A percentile compares a stretch with the other conserved stretches of the same genome.
Evolutionary conservation across 2,113 vertebrate genomes (phyloP).

Genomic region (Psittacula cyanocephala): DNA sequence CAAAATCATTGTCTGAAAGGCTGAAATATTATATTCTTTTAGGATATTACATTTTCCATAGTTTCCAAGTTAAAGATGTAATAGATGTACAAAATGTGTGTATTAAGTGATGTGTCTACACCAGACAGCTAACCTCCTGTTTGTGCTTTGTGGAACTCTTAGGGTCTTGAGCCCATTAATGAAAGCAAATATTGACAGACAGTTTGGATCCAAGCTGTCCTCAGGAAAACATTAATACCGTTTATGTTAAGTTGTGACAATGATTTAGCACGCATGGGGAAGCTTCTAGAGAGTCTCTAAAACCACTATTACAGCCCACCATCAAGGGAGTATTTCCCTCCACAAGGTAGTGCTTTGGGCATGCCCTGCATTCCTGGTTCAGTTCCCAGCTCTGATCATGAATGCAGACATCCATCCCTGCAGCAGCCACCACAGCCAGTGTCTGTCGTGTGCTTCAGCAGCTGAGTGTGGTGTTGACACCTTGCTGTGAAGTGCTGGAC

Average conservation of each 20-base stretch:
- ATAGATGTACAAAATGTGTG: background rate
- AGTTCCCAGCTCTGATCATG: background rate
- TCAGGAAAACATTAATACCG: background rate
- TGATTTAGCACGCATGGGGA: background rate
- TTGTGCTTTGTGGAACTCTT: background rate
- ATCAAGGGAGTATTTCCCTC: background rate
- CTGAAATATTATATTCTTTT: background rate
- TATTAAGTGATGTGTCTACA: background rate
- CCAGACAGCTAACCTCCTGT: background rate
- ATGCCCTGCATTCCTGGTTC: background rate
- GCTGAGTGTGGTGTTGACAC: background rate
- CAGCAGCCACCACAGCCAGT: background rate
- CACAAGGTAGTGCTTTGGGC: background rate
- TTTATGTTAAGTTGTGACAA: background rate
- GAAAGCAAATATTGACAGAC: background rate
- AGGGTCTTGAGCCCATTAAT: background rate
- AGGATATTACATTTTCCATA: background rate
- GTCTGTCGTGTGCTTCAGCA: background rate
- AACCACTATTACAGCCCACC: background rate
- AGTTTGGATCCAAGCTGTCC: background rate
- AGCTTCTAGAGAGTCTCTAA: background rate
- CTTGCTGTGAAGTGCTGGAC: background rate
- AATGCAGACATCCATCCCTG: background rate
- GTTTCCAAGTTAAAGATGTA: background rate
- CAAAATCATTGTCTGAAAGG: background rate